Percentiles rank a stretch among this genome's conserved stretches.
These are phyloP conservation scores for Acrobasis suavella DNA, from an alignment of 2,888 invertebrate species.

Conservation along the genomic window DNA sequence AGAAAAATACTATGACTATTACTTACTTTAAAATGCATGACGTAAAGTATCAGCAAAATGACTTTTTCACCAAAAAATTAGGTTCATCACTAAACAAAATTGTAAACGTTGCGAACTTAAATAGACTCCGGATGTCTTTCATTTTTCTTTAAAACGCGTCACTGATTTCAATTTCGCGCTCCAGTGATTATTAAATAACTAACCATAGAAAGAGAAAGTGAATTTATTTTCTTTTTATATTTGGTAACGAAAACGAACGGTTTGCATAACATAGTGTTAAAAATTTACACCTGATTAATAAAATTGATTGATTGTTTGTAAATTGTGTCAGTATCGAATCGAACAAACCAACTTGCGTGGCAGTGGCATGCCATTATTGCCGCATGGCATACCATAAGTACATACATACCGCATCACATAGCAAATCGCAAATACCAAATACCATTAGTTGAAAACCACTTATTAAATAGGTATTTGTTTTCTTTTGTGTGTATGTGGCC, in stretches of 20 bases:
- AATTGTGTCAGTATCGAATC: no score
- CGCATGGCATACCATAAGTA: no score
- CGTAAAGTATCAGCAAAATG: not conserved
- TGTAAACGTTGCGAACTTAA: slow-evolving; percentile 45
- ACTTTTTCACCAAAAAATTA: not conserved
- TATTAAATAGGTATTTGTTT: no score
- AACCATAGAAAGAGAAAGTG: slow-evolving; percentile 65
- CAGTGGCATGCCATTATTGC: no score
- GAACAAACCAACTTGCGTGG: no score
- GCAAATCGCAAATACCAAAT: no score
- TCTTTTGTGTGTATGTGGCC: no score
- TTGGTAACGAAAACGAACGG: slow-evolving; percentile 6
- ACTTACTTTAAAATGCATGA: slow-evolving; percentile 50
- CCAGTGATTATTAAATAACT: slow-evolving; percentile 44
- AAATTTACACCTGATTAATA: not conserved
- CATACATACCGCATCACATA: no score
- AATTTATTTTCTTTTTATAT: slow-evolving; percentile 29
- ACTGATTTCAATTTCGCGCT: slow-evolving; percentile 67
- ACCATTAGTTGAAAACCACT: no score
- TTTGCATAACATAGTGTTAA: not conserved
- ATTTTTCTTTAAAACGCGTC: slow-evolving; percentile 47
- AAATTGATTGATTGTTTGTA: no score
- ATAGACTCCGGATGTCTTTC: slow-evolving; percentile 51
- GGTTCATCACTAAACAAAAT: slow-evolving; percentile 46
- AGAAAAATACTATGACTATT: not conserved